These are phyloP conservation scores for Argopecten irradians DNA, from an alignment of 1,140 invertebrate genomes.

Conservation along the genomic window DNA sequence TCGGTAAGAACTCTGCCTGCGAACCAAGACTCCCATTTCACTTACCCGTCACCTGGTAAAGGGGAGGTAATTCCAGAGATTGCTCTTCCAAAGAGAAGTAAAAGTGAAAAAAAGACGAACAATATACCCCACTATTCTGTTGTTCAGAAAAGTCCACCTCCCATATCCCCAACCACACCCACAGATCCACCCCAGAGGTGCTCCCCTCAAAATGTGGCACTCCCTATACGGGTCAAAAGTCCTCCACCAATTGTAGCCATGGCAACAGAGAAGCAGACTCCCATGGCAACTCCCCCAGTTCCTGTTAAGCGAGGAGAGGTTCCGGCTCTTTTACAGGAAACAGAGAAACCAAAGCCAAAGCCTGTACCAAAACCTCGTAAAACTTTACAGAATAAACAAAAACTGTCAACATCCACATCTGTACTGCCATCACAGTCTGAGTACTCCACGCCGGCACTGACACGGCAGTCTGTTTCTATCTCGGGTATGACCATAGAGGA, in stretches of 20 bases:
- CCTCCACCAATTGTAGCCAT: neutral
- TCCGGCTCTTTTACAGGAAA: conserved; percentile 2
- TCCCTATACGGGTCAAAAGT: neutral
- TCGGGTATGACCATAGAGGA: neutral
- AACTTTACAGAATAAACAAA: conserved; percentile 10
- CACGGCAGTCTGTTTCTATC: neutral
- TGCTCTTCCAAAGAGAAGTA: neutral
- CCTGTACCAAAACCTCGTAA: neutral
- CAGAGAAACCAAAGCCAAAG: neutral
- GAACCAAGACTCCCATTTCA: neutral
- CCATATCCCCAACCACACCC: neutral
- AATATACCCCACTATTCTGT: neutral
- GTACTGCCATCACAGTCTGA: neutral
- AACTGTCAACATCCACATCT: neutral
- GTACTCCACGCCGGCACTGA: neutral
- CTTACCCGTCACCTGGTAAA: neutral
- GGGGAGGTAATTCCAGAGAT: neutral
- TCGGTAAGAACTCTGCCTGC: neutral
- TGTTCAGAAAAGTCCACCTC: neutral
- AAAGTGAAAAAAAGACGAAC: neutral
- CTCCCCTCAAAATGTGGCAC: conserved; percentile 3
- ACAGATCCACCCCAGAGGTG: neutral
- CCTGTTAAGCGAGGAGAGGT: neutral
- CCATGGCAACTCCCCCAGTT: neutral
- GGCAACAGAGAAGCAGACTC: neutral